Evolutionary conservation across 2,888 invertebrate species (phyloP).

Genomic region (Ypsolopha scabrella): DNA sequence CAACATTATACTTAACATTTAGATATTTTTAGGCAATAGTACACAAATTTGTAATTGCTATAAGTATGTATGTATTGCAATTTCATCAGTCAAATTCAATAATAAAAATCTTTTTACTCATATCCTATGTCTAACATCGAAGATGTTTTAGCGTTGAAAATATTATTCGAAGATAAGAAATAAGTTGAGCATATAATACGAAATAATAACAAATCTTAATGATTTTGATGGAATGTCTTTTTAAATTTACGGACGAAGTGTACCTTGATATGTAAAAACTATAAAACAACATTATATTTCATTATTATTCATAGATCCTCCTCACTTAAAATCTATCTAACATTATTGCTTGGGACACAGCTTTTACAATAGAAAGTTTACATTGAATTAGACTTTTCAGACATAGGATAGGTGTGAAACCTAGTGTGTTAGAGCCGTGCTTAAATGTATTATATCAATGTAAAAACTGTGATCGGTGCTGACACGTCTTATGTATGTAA

Average conservation of each 20-base stretch:
- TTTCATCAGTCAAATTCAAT: neutral
- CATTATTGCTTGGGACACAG: constrained; percentile 31
- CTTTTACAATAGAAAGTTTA: constrained; percentile 33
- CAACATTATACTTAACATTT: neutral
- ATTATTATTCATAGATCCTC: constrained; percentile 12
- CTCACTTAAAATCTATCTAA: constrained; percentile 33
- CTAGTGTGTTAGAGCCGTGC: constrained; percentile 18
- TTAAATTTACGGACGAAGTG: neutral
- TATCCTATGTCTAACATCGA: constrained; percentile 20
- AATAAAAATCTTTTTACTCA: neutral
- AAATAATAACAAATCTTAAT: neutral
- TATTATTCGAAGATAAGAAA: neutral
- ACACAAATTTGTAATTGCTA: too few species aligned
- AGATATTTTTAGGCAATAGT: too few species aligned
- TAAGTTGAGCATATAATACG: neutral
- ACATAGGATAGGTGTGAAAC: constrained; percentile 9
- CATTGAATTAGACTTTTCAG: neutral
- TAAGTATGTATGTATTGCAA: too few species aligned
- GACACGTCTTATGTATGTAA: constrained; percentile 14
- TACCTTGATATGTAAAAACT: neutral
- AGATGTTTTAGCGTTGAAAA: neutral
- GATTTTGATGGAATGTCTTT: neutral
- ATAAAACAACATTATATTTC: neutral
- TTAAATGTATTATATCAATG: constrained; percentile 29
- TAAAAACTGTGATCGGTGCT: constrained; percentile 59